These are phyloP conservation scores for Hyphantria cunea DNA, from an alignment of 1,140 invertebrate genomes.

Conservation along the genomic window DNA sequence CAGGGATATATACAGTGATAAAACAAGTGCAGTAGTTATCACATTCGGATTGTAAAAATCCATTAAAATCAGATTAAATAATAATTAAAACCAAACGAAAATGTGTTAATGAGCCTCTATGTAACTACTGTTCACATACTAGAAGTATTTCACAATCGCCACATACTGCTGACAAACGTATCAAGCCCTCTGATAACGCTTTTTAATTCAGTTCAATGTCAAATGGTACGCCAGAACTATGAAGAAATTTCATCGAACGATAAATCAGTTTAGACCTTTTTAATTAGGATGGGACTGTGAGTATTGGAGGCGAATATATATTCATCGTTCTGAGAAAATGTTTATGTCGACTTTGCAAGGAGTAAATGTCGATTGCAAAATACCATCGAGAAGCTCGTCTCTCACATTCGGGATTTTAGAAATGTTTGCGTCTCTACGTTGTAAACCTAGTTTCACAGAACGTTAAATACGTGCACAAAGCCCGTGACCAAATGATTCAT, in stretches of 20 bases:
- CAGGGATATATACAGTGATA: constrained; percentile 70
- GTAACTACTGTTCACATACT: constrained; percentile 36
- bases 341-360: constrained; percentile 60
- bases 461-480: constrained; percentile 35
- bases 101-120: constrained; percentile 50
- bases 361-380: constrained; percentile 66
- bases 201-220: constrained; percentile 75
- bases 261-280: constrained; percentile 38
- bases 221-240: constrained; percentile 51
- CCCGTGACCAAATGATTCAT: constrained; percentile 18
- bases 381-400: constrained; percentile 46
- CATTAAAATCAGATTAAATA: constrained; percentile 74
- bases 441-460: constrained; percentile 71
- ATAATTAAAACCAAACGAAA: constrained; percentile 51
- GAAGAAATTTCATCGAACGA: constrained; percentile 61
- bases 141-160: constrained; percentile 58
- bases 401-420: constrained; percentile 65
- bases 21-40: constrained; percentile 37
- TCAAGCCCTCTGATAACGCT: constrained; percentile 66
- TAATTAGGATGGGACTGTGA: constrained; percentile 28
- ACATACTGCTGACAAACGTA: constrained; percentile 50
- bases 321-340: constrained; percentile 59
- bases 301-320: constrained; percentile 43
- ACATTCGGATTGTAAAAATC: constrained; percentile 45
- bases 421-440: constrained; percentile 67